A percentile compares a stretch with the other conserved stretches of the same genome.
Evolutionary conservation across 1,140 invertebrate species (phyloP).

Genomic region (Diabrotica virgifera): DNA sequence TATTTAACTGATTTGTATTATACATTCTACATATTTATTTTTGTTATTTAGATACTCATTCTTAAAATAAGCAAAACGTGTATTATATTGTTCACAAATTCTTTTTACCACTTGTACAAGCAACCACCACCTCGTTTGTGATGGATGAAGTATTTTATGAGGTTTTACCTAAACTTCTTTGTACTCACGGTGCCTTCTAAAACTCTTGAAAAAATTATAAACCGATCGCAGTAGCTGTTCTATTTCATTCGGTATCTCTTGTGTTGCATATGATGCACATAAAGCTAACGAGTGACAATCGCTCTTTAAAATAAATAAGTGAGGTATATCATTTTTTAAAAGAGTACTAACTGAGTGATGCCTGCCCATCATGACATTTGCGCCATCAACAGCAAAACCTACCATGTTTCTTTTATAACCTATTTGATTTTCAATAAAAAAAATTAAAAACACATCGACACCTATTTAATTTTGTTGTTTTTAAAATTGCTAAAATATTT

Average conservation of each 20-base stretch:
- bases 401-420: neutral
- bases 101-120: constrained; percentile 41
- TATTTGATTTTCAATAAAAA: too few relatives aligned
- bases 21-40: too few relatives aligned
- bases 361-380: neutral
- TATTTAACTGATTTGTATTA: too few relatives aligned
- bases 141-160: constrained; percentile 34
- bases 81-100: too few relatives aligned
- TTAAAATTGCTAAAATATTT: too few relatives aligned
- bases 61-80: too few relatives aligned
- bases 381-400: neutral
- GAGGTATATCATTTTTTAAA: neutral
- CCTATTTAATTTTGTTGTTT: too few relatives aligned
- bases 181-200: neutral
- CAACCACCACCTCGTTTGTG: constrained; percentile 35
- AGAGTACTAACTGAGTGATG: neutral
- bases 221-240: neutral
- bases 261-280: neutral
- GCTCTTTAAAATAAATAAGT: neutral
- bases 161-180: constrained; percentile 24
- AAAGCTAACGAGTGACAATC: neutral
- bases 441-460: too few relatives aligned
- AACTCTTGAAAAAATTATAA: constrained; percentile 5
- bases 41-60: too few relatives aligned
- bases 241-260: neutral